These are phyloP conservation scores for Lota lota DNA, from an alignment of 2,113 vertebrate genomes.

Conservation along the genomic window DNA sequence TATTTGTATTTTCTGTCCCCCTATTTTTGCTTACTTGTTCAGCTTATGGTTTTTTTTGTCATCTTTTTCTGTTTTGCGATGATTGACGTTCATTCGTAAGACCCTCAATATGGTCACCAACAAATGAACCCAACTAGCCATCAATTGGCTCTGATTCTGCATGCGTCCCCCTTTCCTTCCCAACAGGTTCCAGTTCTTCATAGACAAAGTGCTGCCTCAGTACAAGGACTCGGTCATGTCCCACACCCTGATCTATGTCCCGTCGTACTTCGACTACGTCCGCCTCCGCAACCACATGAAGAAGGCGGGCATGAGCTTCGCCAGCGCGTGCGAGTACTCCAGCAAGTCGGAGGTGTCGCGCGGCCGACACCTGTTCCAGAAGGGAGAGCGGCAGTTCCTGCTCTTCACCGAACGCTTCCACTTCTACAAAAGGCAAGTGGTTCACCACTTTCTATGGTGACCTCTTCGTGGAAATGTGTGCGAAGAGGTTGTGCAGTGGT, in stretches of 20 bases:
- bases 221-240: constrained; percentile 95
- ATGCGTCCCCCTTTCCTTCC: background rate
- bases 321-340: constrained; percentile 87
- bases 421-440: constrained; percentile 91
- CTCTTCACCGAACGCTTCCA: constrained; percentile 95
- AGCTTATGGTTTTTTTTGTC: too few relatives aligned
- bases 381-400: constrained; percentile 87
- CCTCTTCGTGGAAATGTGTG: too few relatives aligned
- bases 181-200: constrained; percentile 88
- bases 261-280: constrained; percentile 93
- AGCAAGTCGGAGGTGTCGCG: constrained; percentile 79
- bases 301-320: constrained; percentile 86
- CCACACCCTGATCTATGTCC: constrained; percentile 90
- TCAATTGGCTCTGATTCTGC: too few relatives aligned
- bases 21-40: too few relatives aligned
- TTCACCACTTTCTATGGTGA: background rate
- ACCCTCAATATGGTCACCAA: too few relatives aligned
- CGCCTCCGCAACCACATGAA: constrained; percentile 93
- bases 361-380: constrained; percentile 85
- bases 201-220: constrained; percentile 87
- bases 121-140: too few relatives aligned
- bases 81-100: too few relatives aligned
- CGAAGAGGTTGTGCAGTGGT: background rate
- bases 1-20: too few relatives aligned
- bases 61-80: too few relatives aligned